These are phyloP conservation scores for Oryctes rhinoceros DNA, from an alignment of 1,140 invertebrate genomes.

Conservation along the genomic window DNA sequence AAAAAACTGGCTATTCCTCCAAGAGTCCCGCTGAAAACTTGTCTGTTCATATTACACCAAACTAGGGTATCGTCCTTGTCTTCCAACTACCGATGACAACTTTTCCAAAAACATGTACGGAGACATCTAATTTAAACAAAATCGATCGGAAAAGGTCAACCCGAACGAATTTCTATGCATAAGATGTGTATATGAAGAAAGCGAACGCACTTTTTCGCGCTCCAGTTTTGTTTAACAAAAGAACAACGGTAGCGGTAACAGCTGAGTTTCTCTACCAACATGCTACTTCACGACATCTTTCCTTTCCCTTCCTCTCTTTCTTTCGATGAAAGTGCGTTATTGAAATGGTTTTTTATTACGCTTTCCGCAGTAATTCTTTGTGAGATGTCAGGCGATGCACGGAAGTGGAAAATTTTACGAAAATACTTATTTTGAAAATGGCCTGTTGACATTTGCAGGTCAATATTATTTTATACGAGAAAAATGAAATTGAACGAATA, in stretches of 20 bases:
- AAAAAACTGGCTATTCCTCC: neutral
- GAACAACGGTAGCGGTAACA: neutral
- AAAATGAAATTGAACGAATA: neutral
- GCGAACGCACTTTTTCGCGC: neutral
- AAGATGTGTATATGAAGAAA: neutral
- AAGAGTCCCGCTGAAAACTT: neutral
- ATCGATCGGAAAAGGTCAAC: neutral
- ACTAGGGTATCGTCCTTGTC: neutral
- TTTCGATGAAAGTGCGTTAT: conserved; percentile 6
- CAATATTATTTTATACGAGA: conserved; percentile 5
- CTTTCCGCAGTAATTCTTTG: neutral
- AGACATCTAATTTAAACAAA: too few relatives aligned
- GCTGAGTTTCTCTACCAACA: neutral
- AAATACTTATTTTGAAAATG: conserved; percentile 6
- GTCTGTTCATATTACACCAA: neutral
- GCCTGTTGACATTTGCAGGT: conserved; percentile 12
- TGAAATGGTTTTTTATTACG: neutral
- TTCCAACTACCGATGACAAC: neutral
- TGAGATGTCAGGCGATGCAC: neutral
- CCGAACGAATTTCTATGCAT: neutral
- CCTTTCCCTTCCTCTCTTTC: neutral
- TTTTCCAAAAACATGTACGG: too few relatives aligned
- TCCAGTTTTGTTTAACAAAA: neutral
- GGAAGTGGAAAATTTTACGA: conserved; percentile 10
- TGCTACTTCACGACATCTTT: neutral